phyloP scores from a whole-genome alignment of 1,140 invertebrate genomes.

The Cephus cinctus region DNA sequence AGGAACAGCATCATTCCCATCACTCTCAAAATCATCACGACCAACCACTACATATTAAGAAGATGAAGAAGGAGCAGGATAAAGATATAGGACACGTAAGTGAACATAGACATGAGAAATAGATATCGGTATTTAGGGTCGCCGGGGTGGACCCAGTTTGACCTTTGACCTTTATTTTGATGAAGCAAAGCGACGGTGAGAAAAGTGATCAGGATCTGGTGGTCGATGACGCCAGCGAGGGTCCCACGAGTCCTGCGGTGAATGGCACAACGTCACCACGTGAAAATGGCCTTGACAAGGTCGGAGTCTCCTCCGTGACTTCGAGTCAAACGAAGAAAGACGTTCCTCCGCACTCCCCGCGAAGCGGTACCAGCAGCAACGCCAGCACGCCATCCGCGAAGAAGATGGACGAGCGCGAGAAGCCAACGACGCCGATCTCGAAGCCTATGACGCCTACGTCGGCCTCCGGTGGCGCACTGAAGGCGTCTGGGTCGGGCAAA shows the following conservation, averaged over 20 bases:
- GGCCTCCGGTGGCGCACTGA: conserved; percentile 47
- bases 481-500: conserved; percentile 49
- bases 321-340: conserved; percentile 59
- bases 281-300: conserved; percentile 75
- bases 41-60: conserved; percentile 49
- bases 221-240: conserved; percentile 89
- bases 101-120: conserved; percentile 19
- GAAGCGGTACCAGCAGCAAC: conserved; percentile 77
- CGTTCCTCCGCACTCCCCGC: conserved; percentile 60
- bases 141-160: neutral
- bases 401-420: conserved; percentile 73
- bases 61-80: conserved; percentile 54
- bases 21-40: conserved; percentile 56
- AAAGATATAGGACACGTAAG: conserved; percentile 53
- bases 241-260: conserved; percentile 51
- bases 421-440: conserved; percentile 85
- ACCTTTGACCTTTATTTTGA: conserved; percentile 15
- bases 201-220: conserved; percentile 97
- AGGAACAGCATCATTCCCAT: conserved; percentile 50
- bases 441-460: conserved; percentile 85
- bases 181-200: conserved; percentile 87
- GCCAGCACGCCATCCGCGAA: conserved; percentile 74
- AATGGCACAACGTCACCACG: conserved; percentile 75
- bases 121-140: too few relatives aligned
- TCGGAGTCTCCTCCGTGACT: conserved; percentile 40